Evolutionary conservation across 2,113 vertebrate genomes (phyloP), one percentile per base, ranked within the genome.

Genomic region (Anolis carolinensis): DNA sequence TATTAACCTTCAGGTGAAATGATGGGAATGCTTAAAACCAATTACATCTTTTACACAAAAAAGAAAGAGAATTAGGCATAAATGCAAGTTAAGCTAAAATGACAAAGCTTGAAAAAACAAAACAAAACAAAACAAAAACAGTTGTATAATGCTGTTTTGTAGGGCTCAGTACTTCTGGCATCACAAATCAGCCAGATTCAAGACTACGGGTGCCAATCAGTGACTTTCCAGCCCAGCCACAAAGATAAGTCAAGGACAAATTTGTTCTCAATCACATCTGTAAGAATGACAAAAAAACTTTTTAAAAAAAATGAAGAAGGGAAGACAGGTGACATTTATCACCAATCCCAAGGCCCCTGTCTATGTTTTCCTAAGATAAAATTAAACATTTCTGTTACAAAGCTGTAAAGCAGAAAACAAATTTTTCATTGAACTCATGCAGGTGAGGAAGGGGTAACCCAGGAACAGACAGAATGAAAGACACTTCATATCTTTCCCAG

Each of bases 241-340:
- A 86, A 86, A 86, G 68, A 72, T 85, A 86, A 62, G 18, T 44
- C 68, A 80, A 63, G 62, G 34, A 62, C 39, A 74, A 52, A 74
- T 85, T 73, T 73, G 32, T 72, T 83, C 18, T 30, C 44, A 75
- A 44, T 20, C 13, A 27, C 13, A 21, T 68, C 48, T 72, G 7
- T 27, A 27, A 36, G 18, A 74, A 50, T 50, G 21, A 71, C 52
- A 70, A 70, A 70, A 68, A 30, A 23, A 14, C 62, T 59, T 4
- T 18, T 21, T 72, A n/a, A 16, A 59, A 55, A 55, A 71, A 68
- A 18, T 44, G 39, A 44, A 44, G 39, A 5, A 44, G 39, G 39
- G 44, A 52, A 39, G 67, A 70, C 11, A 79, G n/a, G 39, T 86
- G 20, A 62, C 50, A 73, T 80, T 81, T 21, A 52, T 73, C 32